These are phyloP conservation scores for Heliocidaris erythrogramma DNA, from an alignment of 35 echinoderm and acorn worm species.

Conservation along the genomic window DNA sequence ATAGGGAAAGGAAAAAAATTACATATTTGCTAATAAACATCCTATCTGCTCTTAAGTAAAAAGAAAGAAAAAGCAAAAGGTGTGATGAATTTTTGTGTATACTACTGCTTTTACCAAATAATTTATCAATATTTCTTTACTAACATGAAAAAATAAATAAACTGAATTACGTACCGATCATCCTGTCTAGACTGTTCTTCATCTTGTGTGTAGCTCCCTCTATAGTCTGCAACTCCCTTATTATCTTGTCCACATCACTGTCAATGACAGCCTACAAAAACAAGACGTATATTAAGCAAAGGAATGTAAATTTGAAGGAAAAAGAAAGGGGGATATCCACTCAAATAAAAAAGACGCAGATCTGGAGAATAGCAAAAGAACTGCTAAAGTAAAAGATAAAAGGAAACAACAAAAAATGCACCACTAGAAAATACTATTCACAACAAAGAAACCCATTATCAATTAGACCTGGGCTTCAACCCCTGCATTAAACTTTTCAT, in stretches of 20 bases:
- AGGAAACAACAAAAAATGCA: background rate
- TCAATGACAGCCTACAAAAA: constrained; percentile 21
- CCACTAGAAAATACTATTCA: background rate
- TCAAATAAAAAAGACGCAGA: background rate
- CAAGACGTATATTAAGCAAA: background rate
- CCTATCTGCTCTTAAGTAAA: too few species aligned
- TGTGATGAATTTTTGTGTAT: too few species aligned
- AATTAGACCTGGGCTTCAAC: background rate
- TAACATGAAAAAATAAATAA: background rate
- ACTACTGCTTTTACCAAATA: too few species aligned
- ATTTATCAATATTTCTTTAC: too few species aligned
- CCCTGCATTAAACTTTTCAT: too few species aligned
- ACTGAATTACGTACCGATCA: background rate
- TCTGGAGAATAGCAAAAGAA: background rate
- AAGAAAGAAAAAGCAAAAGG: too few species aligned
- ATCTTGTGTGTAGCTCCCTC: constrained; percentile 24
- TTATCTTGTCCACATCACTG: background rate
- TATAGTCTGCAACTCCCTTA: constrained; percentile 22
- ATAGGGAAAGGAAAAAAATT: too few species aligned
- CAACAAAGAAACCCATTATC: background rate
- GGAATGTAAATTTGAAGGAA: background rate
- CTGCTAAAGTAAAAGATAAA: background rate
- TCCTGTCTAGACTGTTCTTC: constrained; percentile 8
- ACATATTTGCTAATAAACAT: too few species aligned
- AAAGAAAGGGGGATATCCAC: background rate